These are phyloP conservation scores for Gryon sp. DNA, from an alignment of 1,140 invertebrate species.

Conservation along the genomic window DNA sequence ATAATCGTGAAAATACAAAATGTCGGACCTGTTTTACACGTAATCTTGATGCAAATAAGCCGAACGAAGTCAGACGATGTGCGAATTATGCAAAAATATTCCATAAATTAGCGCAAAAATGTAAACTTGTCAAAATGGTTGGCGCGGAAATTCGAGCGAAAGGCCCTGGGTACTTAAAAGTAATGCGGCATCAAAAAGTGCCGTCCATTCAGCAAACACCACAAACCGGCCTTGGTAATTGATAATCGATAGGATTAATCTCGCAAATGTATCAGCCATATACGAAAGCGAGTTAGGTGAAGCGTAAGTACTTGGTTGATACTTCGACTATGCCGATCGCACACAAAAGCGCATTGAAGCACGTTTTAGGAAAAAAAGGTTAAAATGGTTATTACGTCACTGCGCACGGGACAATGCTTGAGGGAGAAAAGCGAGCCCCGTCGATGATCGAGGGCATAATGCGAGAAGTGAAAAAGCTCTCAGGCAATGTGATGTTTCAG, in stretches of 20 bases:
- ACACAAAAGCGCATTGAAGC: conserved; percentile 49
- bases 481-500: conserved; percentile 58
- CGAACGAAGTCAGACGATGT: conserved; percentile 4
- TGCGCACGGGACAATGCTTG: conserved; percentile 50
- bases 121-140: conserved; percentile 45
- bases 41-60: conserved; percentile 44
- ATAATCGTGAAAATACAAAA: conserved; percentile 16
- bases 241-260: conserved; percentile 58
- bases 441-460: conserved; percentile 67
- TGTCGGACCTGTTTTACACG: conserved; percentile 25
- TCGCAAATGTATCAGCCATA: conserved; percentile 45
- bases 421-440: conserved; percentile 39
- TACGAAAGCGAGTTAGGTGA: not conserved
- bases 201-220: conserved; percentile 6
- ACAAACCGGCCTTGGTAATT: conserved; percentile 35
- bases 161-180: conserved; percentile 6
- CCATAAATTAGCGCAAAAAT: conserved; percentile 55
- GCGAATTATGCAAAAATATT: conserved; percentile 53
- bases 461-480: conserved; percentile 67
- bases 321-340: conserved; percentile 47
- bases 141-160: conserved; percentile 14
- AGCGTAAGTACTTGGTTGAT: conserved; percentile 27
- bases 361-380: conserved; percentile 27
- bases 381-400: conserved; percentile 57
- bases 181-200: conserved; percentile 16